Evolutionary conservation across 2,797 vertebrate genomes (phyloP).

Genomic region (Cetoscarus ocellatus): DNA sequence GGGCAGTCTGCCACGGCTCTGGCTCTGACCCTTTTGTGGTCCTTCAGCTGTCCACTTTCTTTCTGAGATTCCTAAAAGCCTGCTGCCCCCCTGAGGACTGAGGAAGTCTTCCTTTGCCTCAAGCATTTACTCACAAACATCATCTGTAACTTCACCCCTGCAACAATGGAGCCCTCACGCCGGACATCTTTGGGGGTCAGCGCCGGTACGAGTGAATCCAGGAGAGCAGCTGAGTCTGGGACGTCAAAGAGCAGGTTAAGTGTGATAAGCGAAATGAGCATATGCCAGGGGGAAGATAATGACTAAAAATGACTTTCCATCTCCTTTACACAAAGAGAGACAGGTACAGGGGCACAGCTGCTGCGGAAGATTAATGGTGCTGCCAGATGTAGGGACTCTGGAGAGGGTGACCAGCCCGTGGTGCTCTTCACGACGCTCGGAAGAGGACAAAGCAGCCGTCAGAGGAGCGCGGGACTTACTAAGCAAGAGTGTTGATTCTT

Average conservation of each 20-base stretch:
- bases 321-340: slow-evolving; percentile 82
- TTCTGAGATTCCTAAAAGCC: slow-evolving; percentile 67
- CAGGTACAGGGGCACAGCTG: slow-evolving; percentile 81
- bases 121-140: slow-evolving; percentile 39
- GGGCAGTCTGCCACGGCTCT: slow-evolving; percentile 43
- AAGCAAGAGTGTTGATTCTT: slow-evolving; percentile 55
- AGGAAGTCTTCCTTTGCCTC: slow-evolving; percentile 28
- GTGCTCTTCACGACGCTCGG: slow-evolving; percentile 64
- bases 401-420: slow-evolving; percentile 75
- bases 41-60: slow-evolving; percentile 34
- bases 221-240: slow-evolving; percentile 46
- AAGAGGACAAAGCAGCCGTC: slow-evolving; percentile 77
- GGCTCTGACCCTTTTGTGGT: slow-evolving; percentile 39
- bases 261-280: slow-evolving; percentile 84
- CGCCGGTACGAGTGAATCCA: slow-evolving; percentile 47
- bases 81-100: slow-evolving; percentile 75
- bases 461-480: slow-evolving; percentile 46
- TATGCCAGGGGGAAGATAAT: slow-evolving; percentile 83
- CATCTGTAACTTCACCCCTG: slow-evolving; percentile 29
- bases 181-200: slow-evolving; percentile 55
- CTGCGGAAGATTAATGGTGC: slow-evolving; percentile 82
- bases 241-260: slow-evolving; percentile 79
- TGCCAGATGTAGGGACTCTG: slow-evolving; percentile 80
- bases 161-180: slow-evolving; percentile 31
- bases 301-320: slow-evolving; percentile 83